Evolutionary conservation across 2,113 vertebrate genomes (phyloP).

Genomic region (Dromiciops gliroides): DNA sequence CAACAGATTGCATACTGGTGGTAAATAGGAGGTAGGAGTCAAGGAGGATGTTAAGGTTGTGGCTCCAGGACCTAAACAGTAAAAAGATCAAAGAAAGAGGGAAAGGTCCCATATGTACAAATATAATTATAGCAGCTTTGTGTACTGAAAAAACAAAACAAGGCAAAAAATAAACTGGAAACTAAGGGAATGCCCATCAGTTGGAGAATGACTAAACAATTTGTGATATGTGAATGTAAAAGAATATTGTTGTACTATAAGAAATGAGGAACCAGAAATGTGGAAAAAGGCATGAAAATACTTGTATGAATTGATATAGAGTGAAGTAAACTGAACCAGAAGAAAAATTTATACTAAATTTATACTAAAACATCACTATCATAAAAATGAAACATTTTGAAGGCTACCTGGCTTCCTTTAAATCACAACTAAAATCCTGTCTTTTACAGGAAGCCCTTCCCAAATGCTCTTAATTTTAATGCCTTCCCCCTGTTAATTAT

Average conservation of each 20-base stretch:
- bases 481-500: neutral
- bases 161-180: neutral
- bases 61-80: neutral
- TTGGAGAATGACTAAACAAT: neutral
- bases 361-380: neutral
- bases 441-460: neutral
- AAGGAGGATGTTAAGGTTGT: neutral
- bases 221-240: neutral
- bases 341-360: neutral
- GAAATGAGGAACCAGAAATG: neutral
- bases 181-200: neutral
- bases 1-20: neutral
- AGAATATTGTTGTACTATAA: neutral
- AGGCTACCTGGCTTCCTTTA: neutral
- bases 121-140: neutral
- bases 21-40: neutral
- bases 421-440: neutral
- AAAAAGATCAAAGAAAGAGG: neutral
- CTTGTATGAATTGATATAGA: neutral
- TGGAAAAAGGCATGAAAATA: neutral
- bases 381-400: neutral
- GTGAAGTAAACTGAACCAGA: neutral
- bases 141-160: neutral
- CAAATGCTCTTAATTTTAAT: neutral
- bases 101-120: neutral